A percentile compares a stretch with the other conserved stretches of the same genome.
Conservation (phyloP, 2,888 invertebrate species). For the Alloscopus bannaensis region DNA sequence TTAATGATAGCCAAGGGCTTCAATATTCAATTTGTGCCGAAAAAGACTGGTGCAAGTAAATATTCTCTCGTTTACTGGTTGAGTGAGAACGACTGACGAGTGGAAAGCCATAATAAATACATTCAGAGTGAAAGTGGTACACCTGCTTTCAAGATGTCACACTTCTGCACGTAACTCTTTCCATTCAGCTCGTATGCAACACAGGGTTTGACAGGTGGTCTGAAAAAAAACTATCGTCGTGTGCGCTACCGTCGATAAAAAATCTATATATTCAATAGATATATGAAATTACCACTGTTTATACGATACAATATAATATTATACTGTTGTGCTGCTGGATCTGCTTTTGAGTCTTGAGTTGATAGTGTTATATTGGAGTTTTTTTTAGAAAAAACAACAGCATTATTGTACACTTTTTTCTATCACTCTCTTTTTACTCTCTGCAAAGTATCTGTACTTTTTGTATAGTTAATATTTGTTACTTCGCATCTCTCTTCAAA, state of each 20-base stretch:
- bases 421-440: conserved; percentile 18
- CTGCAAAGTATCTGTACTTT: conserved; percentile 33
- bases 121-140: too few species aligned
- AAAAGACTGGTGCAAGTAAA: too few species aligned
- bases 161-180: too few species aligned
- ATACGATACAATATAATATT: conserved; percentile 9
- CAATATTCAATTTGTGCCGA: too few species aligned
- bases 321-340: conserved; percentile 36
- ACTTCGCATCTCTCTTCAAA: too few species aligned
- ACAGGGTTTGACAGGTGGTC: conserved; percentile 50
- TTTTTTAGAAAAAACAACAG: conserved; percentile 41
- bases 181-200: too few species aligned
- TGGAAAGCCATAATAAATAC: too few species aligned
- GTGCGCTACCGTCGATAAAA: conserved; percentile 26
- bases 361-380: conserved; percentile 49
- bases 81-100: too few species aligned
- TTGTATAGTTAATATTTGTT: conserved; percentile 14
- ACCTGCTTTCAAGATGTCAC: too few species aligned
- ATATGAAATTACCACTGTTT: conserved; percentile 10
- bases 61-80: too few species aligned
- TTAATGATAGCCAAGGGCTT: too few species aligned
- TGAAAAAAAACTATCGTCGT: conserved; percentile 19
- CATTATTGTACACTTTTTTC: too few species aligned
- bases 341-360: conserved; percentile 58
- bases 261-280: not conserved